phyloP scores from a whole-genome alignment of 2,888 invertebrate genomes.

The Dugesia japonica region DNA sequence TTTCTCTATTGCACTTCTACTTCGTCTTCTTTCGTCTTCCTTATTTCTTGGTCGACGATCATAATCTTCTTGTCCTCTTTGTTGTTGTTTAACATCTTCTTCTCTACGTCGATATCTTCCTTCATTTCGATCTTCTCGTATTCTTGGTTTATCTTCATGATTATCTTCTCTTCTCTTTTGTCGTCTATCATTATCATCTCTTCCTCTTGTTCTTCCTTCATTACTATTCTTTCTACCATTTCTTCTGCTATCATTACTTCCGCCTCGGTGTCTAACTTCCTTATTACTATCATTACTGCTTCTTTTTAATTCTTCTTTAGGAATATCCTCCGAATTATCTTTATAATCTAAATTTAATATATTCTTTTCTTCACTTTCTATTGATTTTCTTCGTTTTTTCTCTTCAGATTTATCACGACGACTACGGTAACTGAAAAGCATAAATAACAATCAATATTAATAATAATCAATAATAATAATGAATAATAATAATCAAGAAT shows the following conservation, averaged over 20 bases:
- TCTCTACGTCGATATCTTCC: background rate
- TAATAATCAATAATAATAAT: too few species aligned
- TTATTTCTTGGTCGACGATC: background rate
- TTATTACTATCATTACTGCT: background rate
- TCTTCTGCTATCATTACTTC: background rate
- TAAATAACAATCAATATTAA: too few species aligned
- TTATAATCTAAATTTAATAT: constrained; percentile 5
- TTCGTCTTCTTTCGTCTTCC: background rate
- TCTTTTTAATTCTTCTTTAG: background rate
- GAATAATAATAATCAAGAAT: too few species aligned
- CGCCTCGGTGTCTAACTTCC: background rate
- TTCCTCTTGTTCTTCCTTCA: background rate
- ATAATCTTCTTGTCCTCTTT: background rate
- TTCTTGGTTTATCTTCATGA: background rate
- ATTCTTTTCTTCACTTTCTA: background rate
- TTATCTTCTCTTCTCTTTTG: background rate
- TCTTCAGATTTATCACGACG: background rate
- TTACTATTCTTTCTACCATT: background rate
- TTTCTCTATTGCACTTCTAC: background rate
- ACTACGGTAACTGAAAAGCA: too few species aligned
- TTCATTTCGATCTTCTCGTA: background rate
- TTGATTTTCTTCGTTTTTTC: background rate
- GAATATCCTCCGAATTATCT: background rate
- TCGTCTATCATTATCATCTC: background rate
- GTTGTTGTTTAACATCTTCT: background rate